Base-by-base conservation (phyloP, 2,888 invertebrate genomes). In the Chrysodeixis includens region DNA sequence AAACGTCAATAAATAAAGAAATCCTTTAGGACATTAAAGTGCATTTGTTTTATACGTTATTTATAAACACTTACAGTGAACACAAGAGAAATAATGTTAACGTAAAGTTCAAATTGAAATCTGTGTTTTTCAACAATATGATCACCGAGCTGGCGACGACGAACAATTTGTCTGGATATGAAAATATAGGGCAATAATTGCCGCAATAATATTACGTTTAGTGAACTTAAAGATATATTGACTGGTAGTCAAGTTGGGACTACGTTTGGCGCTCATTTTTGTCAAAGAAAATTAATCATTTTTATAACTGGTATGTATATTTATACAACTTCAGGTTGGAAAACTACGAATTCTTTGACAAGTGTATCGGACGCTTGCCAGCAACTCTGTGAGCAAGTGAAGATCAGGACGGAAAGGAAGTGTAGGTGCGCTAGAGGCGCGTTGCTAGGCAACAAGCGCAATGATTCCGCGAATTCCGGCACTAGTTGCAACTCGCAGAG, bases 371-470 rank as follows among this genome's bases (percentile, higher is more conserved):
- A 96, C 0, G 96, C 93, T 61, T 96, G 96, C 98, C 98, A 98
- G 90, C 99, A 99, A 86, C 98, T 98, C 82, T 96, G 96, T 46
- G 96, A 93, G 88, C 99, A 99, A 1, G 98, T 97, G 87, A 97
- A 98, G 16, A 98, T 93, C 14, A 98, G 92, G 2, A 98, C 97
- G n/a, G 98, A 98, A 9, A 98, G 98, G 88, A 97, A 98, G 90
- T 99, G 98, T 49, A 98, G 90, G 74, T 96, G 95, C 7, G 95
- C 81, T 10, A 95, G 90, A 20, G 95, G 90, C 2, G 90, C 83
- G 69, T 96, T 96, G 35, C 91, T 94, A 12, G 95, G 95, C 18
- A 93, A 89, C 56, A 98, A 89, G 59, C 94, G 94, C 40, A 98
- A 92, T 63, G 97, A 96, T 20, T 97, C 96, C 62, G 98, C 97